phyloP scores from a whole-genome alignment of 2,888 invertebrate genomes.

The Noctua janthina region DNA sequence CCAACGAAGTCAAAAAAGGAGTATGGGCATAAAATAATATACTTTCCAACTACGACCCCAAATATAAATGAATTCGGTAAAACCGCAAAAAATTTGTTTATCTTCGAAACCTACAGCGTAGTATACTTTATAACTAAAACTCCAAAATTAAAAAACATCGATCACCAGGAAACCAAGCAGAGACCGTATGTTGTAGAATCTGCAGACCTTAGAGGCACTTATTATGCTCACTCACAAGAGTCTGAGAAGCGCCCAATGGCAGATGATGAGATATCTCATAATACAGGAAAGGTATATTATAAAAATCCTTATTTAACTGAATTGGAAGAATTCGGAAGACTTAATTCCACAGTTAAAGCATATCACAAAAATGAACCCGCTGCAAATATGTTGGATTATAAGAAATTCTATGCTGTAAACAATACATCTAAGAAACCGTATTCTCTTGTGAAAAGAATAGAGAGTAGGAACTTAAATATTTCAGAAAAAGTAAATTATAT shows the following conservation, averaged over 20 bases:
- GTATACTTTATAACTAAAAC: conserved; percentile 11
- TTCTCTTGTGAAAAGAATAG: background rate
- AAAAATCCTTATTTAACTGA: background rate
- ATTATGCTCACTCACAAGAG: conserved; percentile 6
- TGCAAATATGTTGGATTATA: background rate
- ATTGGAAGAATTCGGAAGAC: background rate
- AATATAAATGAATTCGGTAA: background rate
- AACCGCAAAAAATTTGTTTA: background rate
- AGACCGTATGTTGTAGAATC: background rate
- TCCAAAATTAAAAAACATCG: background rate
- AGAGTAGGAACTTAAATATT: background rate
- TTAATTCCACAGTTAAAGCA: background rate
- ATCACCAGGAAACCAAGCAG: background rate
- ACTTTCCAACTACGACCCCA: conserved; percentile 28
- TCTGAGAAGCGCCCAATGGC: background rate
- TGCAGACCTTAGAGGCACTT: background rate
- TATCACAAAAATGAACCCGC: background rate
- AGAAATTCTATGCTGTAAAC: background rate
- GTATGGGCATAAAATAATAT: conserved; percentile 16
- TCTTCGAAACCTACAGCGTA: conserved; percentile 6
- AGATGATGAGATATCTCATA: background rate
- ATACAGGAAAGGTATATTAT: background rate
- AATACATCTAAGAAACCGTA: background rate
- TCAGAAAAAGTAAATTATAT: background rate
- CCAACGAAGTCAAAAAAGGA: conserved; percentile 16